Evolutionary conservation across 2,888 invertebrate species (phyloP).

Genomic region (Hedya salicella): DNA sequence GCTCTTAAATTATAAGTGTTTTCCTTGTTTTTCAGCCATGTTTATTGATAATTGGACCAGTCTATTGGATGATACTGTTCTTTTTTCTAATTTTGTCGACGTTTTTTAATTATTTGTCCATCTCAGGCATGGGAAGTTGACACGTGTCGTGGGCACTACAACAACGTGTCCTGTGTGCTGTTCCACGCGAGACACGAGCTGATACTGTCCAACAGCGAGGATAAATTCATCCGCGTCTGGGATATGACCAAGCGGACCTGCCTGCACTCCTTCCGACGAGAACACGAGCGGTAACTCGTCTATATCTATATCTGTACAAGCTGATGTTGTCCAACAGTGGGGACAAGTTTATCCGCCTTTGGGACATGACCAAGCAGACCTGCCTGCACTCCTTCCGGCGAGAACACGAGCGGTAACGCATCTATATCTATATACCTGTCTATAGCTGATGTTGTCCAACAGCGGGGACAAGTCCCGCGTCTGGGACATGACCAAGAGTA

Average conservation of each 20-base stretch:
- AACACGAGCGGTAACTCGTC: conserved; percentile 90
- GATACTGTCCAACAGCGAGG: conserved; percentile 98
- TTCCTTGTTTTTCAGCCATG: too few relatives aligned
- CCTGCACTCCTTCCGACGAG: conserved; percentile 95
- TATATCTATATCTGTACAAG: conserved; percentile 84
- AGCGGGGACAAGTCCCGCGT: conserved; percentile 99
- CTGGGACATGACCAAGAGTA: conserved; percentile 99
- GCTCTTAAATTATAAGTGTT: too few relatives aligned
- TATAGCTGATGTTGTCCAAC: conserved; percentile 97
- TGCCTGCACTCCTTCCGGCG: conserved; percentile 85
- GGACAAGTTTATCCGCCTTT: conserved; percentile 98
- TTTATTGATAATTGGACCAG: too few relatives aligned
- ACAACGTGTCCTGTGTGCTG: conserved; percentile 98
- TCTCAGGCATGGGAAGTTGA: conserved; percentile 98
- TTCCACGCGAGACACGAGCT: conserved; percentile 99
- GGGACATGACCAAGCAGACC: conserved; percentile 86
- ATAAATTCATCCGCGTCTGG: conserved; percentile 99
- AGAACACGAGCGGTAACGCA: too few relatives aligned
- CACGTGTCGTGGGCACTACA: conserved; percentile 99
- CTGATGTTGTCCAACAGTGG: conserved; percentile 98
- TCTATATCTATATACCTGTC: too few relatives aligned
- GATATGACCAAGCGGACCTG: conserved; percentile 98
- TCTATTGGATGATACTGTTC: too few relatives aligned
- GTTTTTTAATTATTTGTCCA: not conserved
- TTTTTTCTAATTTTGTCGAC: too few relatives aligned